These are phyloP conservation scores for Acromyrmex heyeri DNA, from an alignment of 1,140 invertebrate species.

Conservation along the genomic window DNA sequence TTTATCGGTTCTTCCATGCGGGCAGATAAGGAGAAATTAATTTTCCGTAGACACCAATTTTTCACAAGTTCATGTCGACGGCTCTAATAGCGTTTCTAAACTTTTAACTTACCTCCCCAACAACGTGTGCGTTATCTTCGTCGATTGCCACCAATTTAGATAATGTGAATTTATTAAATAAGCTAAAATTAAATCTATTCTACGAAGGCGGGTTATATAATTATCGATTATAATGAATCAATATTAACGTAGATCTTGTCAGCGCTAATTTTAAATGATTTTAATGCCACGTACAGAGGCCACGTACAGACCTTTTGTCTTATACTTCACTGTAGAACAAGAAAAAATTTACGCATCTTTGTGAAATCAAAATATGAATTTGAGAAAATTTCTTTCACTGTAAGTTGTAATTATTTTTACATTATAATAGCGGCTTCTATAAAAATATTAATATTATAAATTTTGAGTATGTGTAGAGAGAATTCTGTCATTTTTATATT, in stretches of 20 bases:
- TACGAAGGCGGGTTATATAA: neutral
- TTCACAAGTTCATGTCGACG: slow-evolving; percentile 59
- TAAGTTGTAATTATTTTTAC: neutral
- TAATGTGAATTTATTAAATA: slow-evolving; percentile 31
- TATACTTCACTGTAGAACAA: neutral
- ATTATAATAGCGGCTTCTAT: neutral
- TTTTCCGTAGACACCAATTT: slow-evolving; percentile 73
- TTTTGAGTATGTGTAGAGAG: neutral
- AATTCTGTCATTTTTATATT: neutral
- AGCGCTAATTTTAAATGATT: neutral
- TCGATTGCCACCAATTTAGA: slow-evolving; percentile 21
- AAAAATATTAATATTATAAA: slow-evolving; percentile 7
- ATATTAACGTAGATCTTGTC: neutral
- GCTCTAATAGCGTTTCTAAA: slow-evolving; percentile 62
- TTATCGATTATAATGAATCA: neutral
- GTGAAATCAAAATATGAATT: neutral
- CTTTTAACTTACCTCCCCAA: slow-evolving; percentile 15
- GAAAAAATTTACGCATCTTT: neutral
- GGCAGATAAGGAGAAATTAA: slow-evolving; percentile 74
- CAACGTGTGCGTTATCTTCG: slow-evolving; percentile 21
- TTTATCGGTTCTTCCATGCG: slow-evolving; percentile 68
- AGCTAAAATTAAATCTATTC: neutral
- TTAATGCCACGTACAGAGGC: neutral
- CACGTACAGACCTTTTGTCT: neutral
- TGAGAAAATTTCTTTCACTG: neutral